Percentiles rank a stretch among this genome's conserved stretches.
These are phyloP conservation scores for Laterallus jamaicensis DNA, from an alignment of 2,113 vertebrate species.

Conservation along the genomic window DNA sequence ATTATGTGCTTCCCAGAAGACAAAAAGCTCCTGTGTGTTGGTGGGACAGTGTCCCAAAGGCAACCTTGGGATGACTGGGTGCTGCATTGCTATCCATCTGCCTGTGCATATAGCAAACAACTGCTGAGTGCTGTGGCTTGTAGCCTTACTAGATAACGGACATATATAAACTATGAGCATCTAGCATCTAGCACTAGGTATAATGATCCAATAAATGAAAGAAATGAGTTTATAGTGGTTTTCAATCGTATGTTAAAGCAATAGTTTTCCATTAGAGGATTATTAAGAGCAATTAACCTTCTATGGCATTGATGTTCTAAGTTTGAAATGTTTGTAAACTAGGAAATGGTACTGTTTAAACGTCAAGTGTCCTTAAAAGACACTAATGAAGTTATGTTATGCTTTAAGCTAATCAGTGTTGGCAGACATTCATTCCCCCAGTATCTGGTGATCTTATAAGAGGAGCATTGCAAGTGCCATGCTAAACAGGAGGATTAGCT, in stretches of 20 bases:
- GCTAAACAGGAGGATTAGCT: background rate
- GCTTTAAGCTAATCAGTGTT: background rate
- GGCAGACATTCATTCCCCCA: background rate
- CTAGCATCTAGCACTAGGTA: background rate
- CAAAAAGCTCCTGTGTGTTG: accelerated
- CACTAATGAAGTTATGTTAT: background rate
- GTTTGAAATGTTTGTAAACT: background rate
- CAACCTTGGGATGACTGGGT: background rate
- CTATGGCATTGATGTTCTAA: background rate
- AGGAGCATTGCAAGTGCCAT: background rate
- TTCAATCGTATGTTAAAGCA: background rate
- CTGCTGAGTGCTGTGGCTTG: background rate
- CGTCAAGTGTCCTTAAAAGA: background rate
- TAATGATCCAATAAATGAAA: background rate
- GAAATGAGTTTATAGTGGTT: background rate
- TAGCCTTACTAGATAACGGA: background rate
- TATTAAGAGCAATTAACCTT: background rate
- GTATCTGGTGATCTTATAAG: background rate
- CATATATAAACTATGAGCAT: background rate
- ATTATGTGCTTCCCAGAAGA: background rate
- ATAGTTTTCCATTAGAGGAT: background rate
- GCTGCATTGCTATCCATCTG: background rate
- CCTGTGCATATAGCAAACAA: background rate
- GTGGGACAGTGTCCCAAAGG: background rate
- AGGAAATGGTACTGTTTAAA: background rate